Base-by-base conservation (phyloP, 2,888 invertebrate genomes). In the Yponomeuta cagnagella region DNA sequence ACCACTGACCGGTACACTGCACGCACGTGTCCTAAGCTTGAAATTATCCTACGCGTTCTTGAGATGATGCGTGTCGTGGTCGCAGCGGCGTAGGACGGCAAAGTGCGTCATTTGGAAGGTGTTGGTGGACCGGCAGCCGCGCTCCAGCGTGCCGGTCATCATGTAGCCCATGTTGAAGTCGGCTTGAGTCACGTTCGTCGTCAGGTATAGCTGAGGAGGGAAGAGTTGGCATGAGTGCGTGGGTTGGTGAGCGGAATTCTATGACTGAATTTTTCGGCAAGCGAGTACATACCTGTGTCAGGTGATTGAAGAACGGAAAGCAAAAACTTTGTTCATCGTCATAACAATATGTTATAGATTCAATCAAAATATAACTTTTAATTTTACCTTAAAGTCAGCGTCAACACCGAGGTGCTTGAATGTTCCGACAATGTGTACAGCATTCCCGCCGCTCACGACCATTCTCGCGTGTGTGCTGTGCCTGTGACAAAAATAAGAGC, bases 121-220 rank as follows among this genome's bases (percentile, higher is more conserved):
- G 87, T 96, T 96, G 77, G 95, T 94, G 81, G 95, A 94, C 76
- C 95, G 95, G 82, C 94, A 94, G 76, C 97, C 97, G 30, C 97
- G 93, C 84, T 97, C 97, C 80, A 97, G 92, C 12, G 96, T 96
- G 12, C 97, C 97, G 1, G 97, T 97, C 94, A 97, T 96, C 81
- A 96, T 96, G 93, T 97, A 97, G 70, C 97, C 97, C 95, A 96
- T 96, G 89, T 97, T 96, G 93, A 96, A 97, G 89, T 97, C 97
- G 70, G 96, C 95, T 80, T 95, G 95, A 68, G 96, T 95, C 79
- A 97, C 96, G 88, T 96, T 96, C 73, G 96, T 96, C 73, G 96
- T 97, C 82, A 97, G 94, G 88, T 95, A 95, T 83, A 97, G 90
- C 94, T 95, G 93, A 68, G 78, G 75, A 73, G 23, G 68, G n/a